Conservation (phyloP, 1,140 invertebrate genomes). For the Apis mellifera region DNA sequence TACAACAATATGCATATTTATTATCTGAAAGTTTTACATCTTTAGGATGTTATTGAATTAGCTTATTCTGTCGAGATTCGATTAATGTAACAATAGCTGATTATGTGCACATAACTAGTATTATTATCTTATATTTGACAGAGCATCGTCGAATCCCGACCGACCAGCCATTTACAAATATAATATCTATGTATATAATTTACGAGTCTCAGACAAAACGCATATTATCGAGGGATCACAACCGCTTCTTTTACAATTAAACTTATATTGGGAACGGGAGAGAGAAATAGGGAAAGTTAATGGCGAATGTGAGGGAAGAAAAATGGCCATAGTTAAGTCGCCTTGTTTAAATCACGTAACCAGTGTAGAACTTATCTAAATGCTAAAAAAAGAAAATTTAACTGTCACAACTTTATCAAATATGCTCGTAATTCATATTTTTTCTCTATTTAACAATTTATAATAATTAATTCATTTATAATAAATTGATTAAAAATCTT, state of each 20-base stretch:
- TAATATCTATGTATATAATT: slow-evolving; percentile 67
- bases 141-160: slow-evolving; percentile 67
- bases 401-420: slow-evolving; percentile 25
- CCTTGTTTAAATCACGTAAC: slow-evolving; percentile 22
- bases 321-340: not conserved
- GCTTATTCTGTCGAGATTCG: slow-evolving; percentile 68
- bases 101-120: not conserved
- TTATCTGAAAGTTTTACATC: slow-evolving; percentile 79
- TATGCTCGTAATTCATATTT: slow-evolving; percentile 12
- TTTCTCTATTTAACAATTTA: slow-evolving; percentile 42
- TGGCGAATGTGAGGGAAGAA: slow-evolving; percentile 1
- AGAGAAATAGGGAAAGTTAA: not conserved
- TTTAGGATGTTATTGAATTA: slow-evolving; percentile 72
- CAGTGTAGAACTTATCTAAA: slow-evolving; percentile 1
- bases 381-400: not conserved
- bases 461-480: slow-evolving; percentile 23
- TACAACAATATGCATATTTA: slow-evolving; percentile 81
- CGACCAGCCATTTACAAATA: slow-evolving; percentile 72
- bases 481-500: slow-evolving; percentile 41
- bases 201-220: slow-evolving; percentile 61
- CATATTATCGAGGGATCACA: slow-evolving; percentile 60
- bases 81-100: slow-evolving; percentile 52
- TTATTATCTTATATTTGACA: slow-evolving; percentile 41
- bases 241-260: slow-evolving; percentile 61
- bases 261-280: slow-evolving; percentile 9